Percentiles rank a stretch among this genome's conserved stretches.
These are phyloP conservation scores for Pterocles burchelli DNA, from an alignment of 2,113 vertebrate species.

Conservation along the genomic window DNA sequence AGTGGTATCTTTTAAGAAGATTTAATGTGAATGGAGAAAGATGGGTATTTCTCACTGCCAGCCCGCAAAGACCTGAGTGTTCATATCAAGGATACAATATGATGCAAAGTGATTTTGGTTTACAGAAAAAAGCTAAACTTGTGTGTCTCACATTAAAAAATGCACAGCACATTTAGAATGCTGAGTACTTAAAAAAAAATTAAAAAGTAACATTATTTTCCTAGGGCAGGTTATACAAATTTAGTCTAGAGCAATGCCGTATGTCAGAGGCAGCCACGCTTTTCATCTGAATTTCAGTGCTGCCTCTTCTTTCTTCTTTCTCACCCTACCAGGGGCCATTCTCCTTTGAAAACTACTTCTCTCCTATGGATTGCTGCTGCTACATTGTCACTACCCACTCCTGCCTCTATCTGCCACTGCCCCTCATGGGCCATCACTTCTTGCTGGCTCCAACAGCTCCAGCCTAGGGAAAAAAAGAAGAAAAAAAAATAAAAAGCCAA, in stretches of 20 bases:
- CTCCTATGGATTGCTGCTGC: not conserved
- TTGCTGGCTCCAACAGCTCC: not conserved
- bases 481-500: not conserved
- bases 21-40: not conserved
- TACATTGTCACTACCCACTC: not conserved
- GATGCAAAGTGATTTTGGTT: not conserved
- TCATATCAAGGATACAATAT: not conserved
- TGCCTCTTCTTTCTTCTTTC: not conserved
- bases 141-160: not conserved
- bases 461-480: not conserved
- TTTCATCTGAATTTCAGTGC: not conserved
- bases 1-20: not conserved
- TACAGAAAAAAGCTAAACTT: not conserved
- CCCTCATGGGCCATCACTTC: not conserved
- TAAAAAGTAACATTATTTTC: not conserved
- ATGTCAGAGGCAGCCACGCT: not conserved
- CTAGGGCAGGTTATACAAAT: not conserved
- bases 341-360: not conserved
- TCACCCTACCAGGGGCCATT: not conserved
- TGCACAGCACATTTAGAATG: not conserved
- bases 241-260: not conserved
- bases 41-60: not conserved
- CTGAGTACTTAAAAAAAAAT: not conserved
- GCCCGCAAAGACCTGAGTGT: not conserved
- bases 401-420: conserved; percentile 6